A percentile compares a stretch with the other conserved stretches of the same genome.
These are phyloP conservation scores for Ophraella communa DNA, from an alignment of 2,888 invertebrate genomes.

Conservation along the genomic window DNA sequence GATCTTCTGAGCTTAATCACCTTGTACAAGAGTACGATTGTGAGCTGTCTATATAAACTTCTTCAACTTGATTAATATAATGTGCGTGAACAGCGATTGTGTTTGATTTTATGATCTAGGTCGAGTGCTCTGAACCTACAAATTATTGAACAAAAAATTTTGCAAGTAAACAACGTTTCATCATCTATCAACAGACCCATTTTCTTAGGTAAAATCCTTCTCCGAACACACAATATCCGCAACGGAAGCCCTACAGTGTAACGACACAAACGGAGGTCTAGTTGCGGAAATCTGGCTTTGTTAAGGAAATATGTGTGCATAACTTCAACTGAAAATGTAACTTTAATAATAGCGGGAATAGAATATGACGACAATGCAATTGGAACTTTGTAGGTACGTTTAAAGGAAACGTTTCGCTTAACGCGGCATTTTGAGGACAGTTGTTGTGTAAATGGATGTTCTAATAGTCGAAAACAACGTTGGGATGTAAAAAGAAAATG, in stretches of 20 bases:
- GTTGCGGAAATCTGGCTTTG: constrained; percentile 14
- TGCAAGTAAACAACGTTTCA: not conserved
- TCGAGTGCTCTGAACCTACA: too few relatives aligned
- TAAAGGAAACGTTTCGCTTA: constrained; percentile 1
- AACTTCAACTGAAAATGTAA: constrained; percentile 18
- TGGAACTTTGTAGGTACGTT: constrained; percentile 18
- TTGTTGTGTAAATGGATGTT: not conserved
- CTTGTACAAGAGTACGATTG: too few relatives aligned
- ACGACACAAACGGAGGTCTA: constrained; percentile 6
- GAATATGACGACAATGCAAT: constrained; percentile 18
- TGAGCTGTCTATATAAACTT: too few relatives aligned
- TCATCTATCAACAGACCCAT: not conserved
- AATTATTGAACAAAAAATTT: too few relatives aligned
- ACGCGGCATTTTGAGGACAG: not conserved
- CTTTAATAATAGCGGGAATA: constrained; percentile 7
- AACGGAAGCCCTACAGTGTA: constrained; percentile 8
- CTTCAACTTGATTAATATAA: too few relatives aligned
- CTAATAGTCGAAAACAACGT: not conserved
- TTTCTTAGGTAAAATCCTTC: not conserved
- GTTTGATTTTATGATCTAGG: too few relatives aligned
- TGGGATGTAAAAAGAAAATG: not conserved
- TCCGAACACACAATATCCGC: not conserved
- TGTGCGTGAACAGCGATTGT: too few relatives aligned
- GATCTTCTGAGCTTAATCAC: too few relatives aligned
- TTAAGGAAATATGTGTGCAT: constrained; percentile 18